These are phyloP conservation scores for Camponotus pennsylvanicus DNA, from an alignment of 1,140 invertebrate genomes.

Conservation along the genomic window DNA sequence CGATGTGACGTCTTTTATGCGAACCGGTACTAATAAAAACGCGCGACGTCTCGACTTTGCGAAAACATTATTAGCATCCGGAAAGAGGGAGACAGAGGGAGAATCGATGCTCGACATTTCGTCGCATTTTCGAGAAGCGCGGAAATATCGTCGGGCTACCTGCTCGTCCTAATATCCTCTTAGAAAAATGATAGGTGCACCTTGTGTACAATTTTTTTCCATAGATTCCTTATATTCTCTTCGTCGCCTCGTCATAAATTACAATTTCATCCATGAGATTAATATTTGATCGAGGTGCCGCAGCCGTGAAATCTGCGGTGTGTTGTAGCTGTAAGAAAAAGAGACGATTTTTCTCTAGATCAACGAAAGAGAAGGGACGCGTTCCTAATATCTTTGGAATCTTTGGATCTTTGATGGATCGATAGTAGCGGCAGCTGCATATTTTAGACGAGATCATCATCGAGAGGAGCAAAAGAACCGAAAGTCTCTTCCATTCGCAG, in stretches of 20 bases:
- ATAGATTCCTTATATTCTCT: not conserved
- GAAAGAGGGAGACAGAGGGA: too few species aligned
- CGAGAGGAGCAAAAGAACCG: constrained; percentile 63
- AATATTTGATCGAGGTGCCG: constrained; percentile 67
- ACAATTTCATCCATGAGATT: constrained; percentile 64
- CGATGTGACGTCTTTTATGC: not conserved
- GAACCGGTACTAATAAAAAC: too few species aligned
- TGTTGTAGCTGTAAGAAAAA: constrained; percentile 32
- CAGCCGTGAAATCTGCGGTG: constrained; percentile 62
- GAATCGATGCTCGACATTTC: not conserved
- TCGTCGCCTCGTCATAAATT: constrained; percentile 34
- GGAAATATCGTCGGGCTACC: constrained; percentile 3
- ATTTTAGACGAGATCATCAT: constrained; percentile 71
- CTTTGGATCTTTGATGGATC: constrained; percentile 48
- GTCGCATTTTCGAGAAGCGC: not conserved
- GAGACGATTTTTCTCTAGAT: constrained; percentile 29
- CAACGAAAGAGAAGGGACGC: constrained; percentile 36
- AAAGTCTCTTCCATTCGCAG: constrained; percentile 23
- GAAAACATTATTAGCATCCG: not conserved
- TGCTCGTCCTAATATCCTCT: constrained; percentile 59
- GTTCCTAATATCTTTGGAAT: constrained; percentile 56
- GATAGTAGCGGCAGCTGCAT: constrained; percentile 70
- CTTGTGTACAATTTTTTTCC: constrained; percentile 60
- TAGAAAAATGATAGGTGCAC: constrained; percentile 66
- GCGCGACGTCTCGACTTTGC: not conserved